These are phyloP conservation scores for Latrodectus geometricus DNA, from an alignment of 1,140 invertebrate genomes.

Conservation along the genomic window DNA sequence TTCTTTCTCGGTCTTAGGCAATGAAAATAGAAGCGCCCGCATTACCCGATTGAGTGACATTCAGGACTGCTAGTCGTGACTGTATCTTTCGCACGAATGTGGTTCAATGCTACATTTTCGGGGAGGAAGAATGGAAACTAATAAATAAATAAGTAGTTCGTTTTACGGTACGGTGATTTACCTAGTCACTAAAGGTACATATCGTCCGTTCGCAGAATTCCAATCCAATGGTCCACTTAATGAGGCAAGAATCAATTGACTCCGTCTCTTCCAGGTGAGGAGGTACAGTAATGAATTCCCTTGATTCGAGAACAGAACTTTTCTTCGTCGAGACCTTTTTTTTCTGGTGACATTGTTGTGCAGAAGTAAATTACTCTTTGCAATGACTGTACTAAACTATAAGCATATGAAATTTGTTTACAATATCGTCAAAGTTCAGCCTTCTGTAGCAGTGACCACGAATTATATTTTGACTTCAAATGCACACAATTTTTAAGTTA, in stretches of 20 bases:
- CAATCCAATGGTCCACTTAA: background rate
- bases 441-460: no score
- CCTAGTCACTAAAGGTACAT: background rate
- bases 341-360: no score
- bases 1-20: constrained; percentile 4
- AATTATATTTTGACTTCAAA: no score
- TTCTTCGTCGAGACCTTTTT: no score
- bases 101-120: constrained; percentile 29
- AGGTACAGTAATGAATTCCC: no score
- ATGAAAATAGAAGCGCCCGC: constrained; percentile 10
- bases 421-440: no score
- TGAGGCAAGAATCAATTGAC: background rate
- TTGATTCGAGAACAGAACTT: no score
- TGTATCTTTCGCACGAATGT: constrained; percentile 15
- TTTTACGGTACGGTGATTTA: background rate
- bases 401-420: no score
- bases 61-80: constrained; percentile 17
- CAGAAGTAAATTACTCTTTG: no score
- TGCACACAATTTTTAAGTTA: no score
- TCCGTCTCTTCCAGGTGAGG: no score
- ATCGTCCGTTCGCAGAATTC: background rate
- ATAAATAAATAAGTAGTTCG: background rate
- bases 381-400: no score
- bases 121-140: background rate
- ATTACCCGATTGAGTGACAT: constrained; percentile 21